Percentiles rank a stretch among this genome's conserved stretches.
Evolutionary conservation across 2,113 vertebrate species (phyloP).

Genomic region (Megatriorchis doriae): DNA sequence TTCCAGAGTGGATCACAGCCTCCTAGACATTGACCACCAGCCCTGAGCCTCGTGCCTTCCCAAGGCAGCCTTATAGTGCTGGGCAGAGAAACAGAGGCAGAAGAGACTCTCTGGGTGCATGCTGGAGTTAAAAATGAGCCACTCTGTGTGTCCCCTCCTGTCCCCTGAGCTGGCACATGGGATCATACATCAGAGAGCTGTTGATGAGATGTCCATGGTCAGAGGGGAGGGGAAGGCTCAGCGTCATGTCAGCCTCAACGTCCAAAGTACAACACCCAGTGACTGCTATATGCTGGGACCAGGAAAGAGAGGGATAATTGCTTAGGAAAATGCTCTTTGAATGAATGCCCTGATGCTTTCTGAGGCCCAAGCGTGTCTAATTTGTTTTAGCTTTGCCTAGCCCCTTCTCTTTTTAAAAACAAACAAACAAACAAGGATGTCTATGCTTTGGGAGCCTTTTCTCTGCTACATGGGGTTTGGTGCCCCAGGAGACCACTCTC

Average conservation of each 20-base stretch:
- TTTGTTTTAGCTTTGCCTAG: not conserved
- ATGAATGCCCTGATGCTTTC: not conserved
- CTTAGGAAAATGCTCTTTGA: not conserved
- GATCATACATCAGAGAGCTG: not conserved
- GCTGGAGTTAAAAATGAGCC: not conserved
- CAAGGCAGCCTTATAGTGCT: rapidly evolving
- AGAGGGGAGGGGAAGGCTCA: not conserved
- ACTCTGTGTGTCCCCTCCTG: not conserved
- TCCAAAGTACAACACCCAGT: not conserved
- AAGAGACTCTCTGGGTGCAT: rapidly evolving
- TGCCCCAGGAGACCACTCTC: not conserved
- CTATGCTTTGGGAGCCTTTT: not conserved
- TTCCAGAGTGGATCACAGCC: not conserved
- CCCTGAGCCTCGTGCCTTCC: not conserved
- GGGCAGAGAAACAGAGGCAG: not conserved
- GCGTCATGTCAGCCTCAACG: not conserved
- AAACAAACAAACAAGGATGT: not conserved
- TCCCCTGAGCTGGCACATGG: not conserved
- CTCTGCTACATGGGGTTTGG: not conserved
- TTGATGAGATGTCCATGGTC: not conserved
- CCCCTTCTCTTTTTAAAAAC: not conserved
- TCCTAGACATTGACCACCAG: not conserved
- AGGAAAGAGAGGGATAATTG: not conserved
- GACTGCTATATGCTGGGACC: not conserved
- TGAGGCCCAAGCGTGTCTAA: not conserved